Conservation (phyloP, 2,797 vertebrate species). For the Enteromius trimaculatus region DNA sequence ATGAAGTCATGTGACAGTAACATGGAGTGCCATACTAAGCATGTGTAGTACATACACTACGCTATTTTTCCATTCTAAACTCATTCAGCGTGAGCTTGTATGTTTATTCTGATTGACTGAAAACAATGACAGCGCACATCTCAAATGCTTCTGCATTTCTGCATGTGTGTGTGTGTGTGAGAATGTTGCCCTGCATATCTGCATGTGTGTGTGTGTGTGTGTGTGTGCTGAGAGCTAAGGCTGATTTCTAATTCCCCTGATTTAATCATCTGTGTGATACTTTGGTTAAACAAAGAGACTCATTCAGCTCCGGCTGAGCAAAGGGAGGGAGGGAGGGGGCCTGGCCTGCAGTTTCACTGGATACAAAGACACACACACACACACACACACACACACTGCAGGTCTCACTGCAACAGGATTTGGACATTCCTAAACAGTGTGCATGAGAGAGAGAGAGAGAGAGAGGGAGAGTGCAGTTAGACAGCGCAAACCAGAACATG, state of each 20-base stretch:
- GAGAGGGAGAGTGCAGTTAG: neutral
- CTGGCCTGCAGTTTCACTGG: constrained; percentile 72
- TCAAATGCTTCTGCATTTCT: constrained; percentile 2
- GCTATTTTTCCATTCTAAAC: too few species aligned
- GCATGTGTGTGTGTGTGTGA: constrained; percentile 59
- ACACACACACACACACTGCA: constrained; percentile 46
- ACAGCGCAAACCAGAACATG: neutral
- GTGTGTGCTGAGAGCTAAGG: constrained; percentile 67
- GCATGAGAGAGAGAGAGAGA: neutral
- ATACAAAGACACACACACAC: constrained; percentile 70
- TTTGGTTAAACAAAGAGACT: constrained; percentile 79
- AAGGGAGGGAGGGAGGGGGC: constrained; percentile 61
- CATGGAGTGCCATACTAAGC: neutral
- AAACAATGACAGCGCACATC: neutral
- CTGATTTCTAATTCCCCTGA: constrained; percentile 80
- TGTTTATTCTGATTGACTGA: constrained; percentile 28
- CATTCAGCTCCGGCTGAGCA: constrained; percentile 69
- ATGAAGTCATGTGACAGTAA: neutral
- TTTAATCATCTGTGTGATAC: constrained; percentile 84
- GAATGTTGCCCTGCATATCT: constrained; percentile 46
- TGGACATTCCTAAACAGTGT: constrained; percentile 33
- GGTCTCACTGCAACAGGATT: constrained; percentile 29
- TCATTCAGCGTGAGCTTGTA: neutral
- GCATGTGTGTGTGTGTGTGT: constrained; percentile 42
- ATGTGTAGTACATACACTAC: constrained; percentile 49